Evolutionary conservation across 2,113 vertebrate genomes (phyloP).

Genomic region (Motacilla alba): DNA sequence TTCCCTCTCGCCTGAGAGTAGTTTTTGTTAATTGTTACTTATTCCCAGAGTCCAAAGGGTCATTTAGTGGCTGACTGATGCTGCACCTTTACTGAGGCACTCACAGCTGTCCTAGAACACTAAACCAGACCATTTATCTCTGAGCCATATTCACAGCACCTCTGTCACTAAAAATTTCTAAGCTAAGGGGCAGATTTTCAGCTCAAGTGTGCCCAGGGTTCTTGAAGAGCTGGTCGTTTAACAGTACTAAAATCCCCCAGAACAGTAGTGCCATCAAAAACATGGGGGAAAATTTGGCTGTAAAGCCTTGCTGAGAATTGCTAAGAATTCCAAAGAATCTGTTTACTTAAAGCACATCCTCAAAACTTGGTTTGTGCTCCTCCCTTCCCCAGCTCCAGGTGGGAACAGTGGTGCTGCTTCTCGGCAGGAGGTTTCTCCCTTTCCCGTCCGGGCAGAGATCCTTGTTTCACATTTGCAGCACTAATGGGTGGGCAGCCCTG

Average conservation of each 20-base stretch:
- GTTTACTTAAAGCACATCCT: background rate
- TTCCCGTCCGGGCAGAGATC: background rate
- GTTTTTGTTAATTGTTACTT: background rate
- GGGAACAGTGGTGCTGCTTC: background rate
- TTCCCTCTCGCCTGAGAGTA: background rate
- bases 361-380: background rate
- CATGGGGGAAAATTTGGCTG: accelerated
- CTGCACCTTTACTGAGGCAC: accelerated
- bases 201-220: background rate
- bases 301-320: background rate
- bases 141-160: background rate
- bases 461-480: accelerated
- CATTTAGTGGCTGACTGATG: background rate
- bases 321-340: background rate
- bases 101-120: background rate
- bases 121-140: background rate
- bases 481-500: background rate
- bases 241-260: background rate
- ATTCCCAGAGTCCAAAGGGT: background rate
- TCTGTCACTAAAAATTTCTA: background rate
- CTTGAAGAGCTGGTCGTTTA: background rate
- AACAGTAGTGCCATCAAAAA: background rate
- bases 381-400: background rate
- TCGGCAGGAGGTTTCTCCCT: background rate
- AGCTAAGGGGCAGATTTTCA: background rate